Evolutionary conservation across 2,888 invertebrate genomes (phyloP), one percentile per base, ranked within the genome.

Genomic region (Cryptocephalus moraei): DNA sequence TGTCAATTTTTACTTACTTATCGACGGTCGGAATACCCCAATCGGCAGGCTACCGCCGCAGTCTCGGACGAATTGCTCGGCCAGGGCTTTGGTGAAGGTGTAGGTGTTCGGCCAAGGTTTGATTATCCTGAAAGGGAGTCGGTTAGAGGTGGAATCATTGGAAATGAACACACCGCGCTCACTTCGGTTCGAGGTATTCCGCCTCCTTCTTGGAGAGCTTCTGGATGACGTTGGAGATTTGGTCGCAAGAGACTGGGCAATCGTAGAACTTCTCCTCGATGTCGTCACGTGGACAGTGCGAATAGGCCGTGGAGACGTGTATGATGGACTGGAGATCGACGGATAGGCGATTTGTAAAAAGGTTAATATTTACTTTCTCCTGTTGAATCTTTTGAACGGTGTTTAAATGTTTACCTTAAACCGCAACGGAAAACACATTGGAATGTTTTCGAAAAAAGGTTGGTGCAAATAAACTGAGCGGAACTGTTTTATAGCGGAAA

Each of bases 31-130:
- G 59, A 90, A 84, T 54, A 92, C 82, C 42, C 83, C 84, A 9
- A 90, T 66, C 0, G 88, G 88, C 33, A 91, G 64, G 9, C 73
- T 75, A 10, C 70, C 71, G 6, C 78, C 77, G 49, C 79, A 79
- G 11, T 73, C 69, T 33, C 75, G 69, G 1, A 91, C 66, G 48
- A 83, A 72, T 55, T 80, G 77, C 65, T 92, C 91, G 0, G 88
- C 88, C 44, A 91, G 63, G 0, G 89, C 86, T 73, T 92, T 92
- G 1, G 91, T 90, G 64, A 84, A 88, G 0, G 88, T 86, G 71
- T 92, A 92, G 0, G 90, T 90, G 65, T 91, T 91, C 0, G 91
- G 91, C 75, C 87, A 85, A 0, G 74, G 64, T 12, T 77, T 78
- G 13, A 80, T 61, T n/a, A 80, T 69, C 34, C 80, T 81, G 66